Percentiles rank a stretch among this genome's conserved stretches.
Evolutionary conservation across 2,797 vertebrate species (phyloP).

Genomic region (Coccyzus lansbergi): DNA sequence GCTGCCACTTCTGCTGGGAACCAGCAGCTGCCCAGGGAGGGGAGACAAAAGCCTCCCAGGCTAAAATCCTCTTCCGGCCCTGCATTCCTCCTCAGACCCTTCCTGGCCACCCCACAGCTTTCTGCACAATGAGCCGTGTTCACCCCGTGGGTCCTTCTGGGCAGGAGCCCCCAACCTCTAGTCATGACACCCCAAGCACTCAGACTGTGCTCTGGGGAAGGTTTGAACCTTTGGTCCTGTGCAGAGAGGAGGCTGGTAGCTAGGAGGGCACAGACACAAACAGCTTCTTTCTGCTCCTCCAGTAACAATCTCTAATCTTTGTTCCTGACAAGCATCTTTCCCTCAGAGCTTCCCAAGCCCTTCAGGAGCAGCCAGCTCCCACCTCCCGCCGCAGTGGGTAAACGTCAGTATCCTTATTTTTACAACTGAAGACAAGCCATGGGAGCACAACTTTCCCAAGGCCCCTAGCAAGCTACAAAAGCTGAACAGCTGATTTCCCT

Average conservation of each 20-base stretch:
- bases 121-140: neutral
- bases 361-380: neutral
- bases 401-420: neutral
- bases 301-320: neutral
- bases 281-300: neutral
- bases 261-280: neutral
- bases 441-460: slow-evolving; percentile 1
- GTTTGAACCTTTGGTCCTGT: neutral
- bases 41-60: neutral
- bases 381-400: fast-evolving
- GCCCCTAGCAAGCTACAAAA: neutral
- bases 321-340: neutral
- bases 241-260: no score
- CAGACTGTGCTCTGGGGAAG: no score
- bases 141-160: fast-evolving
- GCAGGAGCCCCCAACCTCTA: neutral
- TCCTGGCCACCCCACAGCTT: neutral
- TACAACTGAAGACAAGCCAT: fast-evolving
- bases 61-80: neutral
- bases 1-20: neutral
- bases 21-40: neutral
- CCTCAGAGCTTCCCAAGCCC: neutral
- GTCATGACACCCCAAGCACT: fast-evolving
- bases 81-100: neutral
- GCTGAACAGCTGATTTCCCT: neutral